phyloP scores from a whole-genome alignment of 2,797 vertebrate genomes.

The Podargus strigoides region DNA sequence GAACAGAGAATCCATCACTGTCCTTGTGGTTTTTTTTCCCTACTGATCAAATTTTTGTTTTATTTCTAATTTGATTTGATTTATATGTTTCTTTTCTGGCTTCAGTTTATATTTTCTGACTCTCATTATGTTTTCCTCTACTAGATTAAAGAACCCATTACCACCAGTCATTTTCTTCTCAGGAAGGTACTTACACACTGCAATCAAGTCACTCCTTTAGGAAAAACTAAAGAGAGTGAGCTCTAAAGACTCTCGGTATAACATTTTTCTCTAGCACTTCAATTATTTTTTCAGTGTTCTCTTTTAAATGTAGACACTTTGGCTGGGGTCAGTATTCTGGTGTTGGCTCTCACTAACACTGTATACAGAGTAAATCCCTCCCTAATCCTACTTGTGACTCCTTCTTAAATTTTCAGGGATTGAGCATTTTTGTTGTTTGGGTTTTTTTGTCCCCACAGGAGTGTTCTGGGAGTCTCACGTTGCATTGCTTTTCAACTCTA shows the following conservation, averaged over 20 bases:
- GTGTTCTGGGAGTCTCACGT: not conserved
- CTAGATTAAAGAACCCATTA: not conserved
- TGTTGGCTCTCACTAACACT: not conserved
- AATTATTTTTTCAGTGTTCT: not conserved
- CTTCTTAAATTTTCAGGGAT: not conserved
- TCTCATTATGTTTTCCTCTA: not conserved
- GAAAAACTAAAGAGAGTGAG: not conserved
- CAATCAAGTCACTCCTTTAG: not conserved
- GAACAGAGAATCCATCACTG: not conserved
- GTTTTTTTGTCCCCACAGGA: not conserved
- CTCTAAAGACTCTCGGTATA: not conserved
- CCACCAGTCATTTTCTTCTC: not conserved
- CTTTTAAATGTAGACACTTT: not conserved
- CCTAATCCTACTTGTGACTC: conserved; percentile 8
- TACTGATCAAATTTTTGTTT: not conserved
- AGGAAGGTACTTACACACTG: not conserved
- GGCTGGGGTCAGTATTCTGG: not conserved
- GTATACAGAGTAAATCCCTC: conserved; percentile 12
- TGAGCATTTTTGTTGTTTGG: not conserved
- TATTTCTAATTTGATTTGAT: not conserved
- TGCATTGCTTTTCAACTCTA: not conserved
- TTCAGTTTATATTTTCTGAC: not conserved
- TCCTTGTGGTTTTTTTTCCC: not conserved
- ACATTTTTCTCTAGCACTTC: not conserved
- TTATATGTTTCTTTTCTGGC: not conserved